These are phyloP conservation scores for Odontocerum albicorne DNA, from an alignment of 2,888 invertebrate species.

Conservation along the genomic window DNA sequence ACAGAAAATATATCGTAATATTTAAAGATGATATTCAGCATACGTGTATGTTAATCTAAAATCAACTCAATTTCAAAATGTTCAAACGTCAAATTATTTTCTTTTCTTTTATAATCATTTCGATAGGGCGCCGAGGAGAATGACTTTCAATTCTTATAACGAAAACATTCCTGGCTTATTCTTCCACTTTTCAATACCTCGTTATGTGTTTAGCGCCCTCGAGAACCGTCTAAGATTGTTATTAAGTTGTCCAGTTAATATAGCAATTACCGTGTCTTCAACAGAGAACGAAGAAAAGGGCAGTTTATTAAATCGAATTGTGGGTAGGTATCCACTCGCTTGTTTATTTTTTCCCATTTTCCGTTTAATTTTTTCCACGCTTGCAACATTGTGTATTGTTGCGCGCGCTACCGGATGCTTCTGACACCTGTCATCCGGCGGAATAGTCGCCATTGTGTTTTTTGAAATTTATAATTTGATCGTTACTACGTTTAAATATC, in stretches of 20 bases:
- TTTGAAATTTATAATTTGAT: slow-evolving; percentile 29
- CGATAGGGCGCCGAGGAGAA: no score
- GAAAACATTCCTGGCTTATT: neutral
- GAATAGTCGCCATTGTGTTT: slow-evolving; percentile 30
- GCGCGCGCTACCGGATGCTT: slow-evolving; percentile 32
- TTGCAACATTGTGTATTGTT: slow-evolving; percentile 20
- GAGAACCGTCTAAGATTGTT: slow-evolving; percentile 25
- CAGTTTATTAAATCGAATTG: neutral
- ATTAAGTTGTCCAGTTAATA: slow-evolving; percentile 36
- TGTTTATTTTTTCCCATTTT: slow-evolving; percentile 17
- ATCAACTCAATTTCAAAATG: no score
- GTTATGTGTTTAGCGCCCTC: slow-evolving; percentile 12
- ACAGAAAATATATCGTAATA: no score
- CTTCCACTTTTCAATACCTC: neutral
- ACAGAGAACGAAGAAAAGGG: neutral
- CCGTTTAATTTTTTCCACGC: slow-evolving; percentile 13
- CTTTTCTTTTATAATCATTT: no score
- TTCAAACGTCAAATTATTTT: no score
- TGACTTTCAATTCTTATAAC: slow-evolving; percentile 11
- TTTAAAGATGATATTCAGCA: no score
- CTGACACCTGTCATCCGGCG: slow-evolving; percentile 36
- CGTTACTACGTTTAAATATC: slow-evolving; percentile 17
- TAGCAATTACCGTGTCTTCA: slow-evolving; percentile 27
- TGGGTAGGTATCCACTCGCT: neutral
- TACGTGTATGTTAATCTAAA: no score